Conservation (phyloP, 2,797 vertebrate species). For the Tokudaia muenninki region DNA sequence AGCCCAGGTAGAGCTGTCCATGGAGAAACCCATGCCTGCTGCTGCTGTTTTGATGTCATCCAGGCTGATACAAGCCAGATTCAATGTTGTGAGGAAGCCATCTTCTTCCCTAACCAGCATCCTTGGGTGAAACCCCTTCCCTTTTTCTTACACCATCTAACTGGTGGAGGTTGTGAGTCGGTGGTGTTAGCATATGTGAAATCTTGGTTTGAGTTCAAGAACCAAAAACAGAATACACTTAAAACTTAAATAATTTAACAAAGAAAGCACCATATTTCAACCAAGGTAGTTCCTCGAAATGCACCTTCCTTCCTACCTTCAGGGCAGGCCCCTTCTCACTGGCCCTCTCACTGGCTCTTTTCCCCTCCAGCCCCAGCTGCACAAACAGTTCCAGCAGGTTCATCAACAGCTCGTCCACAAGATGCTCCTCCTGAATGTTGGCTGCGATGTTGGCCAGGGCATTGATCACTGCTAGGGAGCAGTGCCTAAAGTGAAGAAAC, state of each 20-base stretch:
- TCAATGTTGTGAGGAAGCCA: not conserved
- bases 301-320: conserved; percentile 90
- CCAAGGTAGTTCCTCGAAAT: not conserved
- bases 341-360: conserved; percentile 96
- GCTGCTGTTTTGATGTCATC: not conserved
- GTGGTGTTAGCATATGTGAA: not conserved
- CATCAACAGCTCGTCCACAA: conserved; percentile 98
- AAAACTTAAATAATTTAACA: not conserved
- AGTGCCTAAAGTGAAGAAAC: conserved; percentile 90
- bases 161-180: not conserved
- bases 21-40: not conserved
- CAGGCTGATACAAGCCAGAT: not conserved
- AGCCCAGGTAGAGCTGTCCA: not conserved
- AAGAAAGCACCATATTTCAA: not conserved
- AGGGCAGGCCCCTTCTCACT: conserved; percentile 97
- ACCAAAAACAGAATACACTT: not conserved
- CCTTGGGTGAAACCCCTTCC: not conserved
- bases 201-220: not conserved
- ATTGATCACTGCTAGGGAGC: conserved; percentile 98
- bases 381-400: conserved; percentile 98
- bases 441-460: conserved; percentile 98
- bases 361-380: conserved; percentile 97
- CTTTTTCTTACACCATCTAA: not conserved
- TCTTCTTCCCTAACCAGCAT: not conserved
- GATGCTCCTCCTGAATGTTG: conserved; percentile 96